Base-by-base conservation (phyloP, 1,140 invertebrate species). In the Drosophila kanapiae region DNA sequence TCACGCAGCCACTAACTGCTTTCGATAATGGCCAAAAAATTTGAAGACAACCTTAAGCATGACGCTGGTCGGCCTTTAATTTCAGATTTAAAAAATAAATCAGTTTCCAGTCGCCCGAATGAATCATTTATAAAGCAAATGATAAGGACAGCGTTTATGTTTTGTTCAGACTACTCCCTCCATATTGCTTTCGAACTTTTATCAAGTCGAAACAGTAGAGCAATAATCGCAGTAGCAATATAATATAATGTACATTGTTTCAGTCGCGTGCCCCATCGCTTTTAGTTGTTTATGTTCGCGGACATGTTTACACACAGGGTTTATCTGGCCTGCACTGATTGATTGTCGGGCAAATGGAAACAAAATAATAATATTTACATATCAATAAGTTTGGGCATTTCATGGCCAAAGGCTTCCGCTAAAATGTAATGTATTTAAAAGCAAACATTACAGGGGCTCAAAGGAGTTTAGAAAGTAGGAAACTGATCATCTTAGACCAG, bases 281-380 rank as follows among this genome's bases (percentile, higher is more conserved):
- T 51, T 38, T 43, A 47, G 48, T 67, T 84, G 68, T 80, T 84
- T 80, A 72, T 84, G 59, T 53, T 69, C 33, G 51, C 14, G 63
- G 77, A 80, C 82, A 74, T 81, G 45, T 81, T 81, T 74, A 58
- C 40, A 27, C 53, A 31, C 53, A 31, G 51, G 14, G 63, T 76
- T 82, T 83, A 86, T 86, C 84, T 77, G n/a, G 38, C 49, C 33
- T 62, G 65, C 60, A 56, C 40, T 35, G 48, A 47, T 57, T 35
- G 48, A 47, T 57, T 79, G 76, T 69, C 54, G 45, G 49, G 63
- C 65, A 75, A 75, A 38, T 54, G 16, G 45, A 42, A 45, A 43
- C 48, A 80, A 63, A 79, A 70, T 60, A 78, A 70, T 68, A 74
- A 69, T 86, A 83, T 88, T 88, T 83, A 86, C 75, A 86, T 76